A percentile compares a stretch with the other conserved stretches of the same genome.
These are phyloP conservation scores for Neomonachus schauinslandi DNA, from an alignment of 2,113 vertebrate species.

Conservation along the genomic window DNA sequence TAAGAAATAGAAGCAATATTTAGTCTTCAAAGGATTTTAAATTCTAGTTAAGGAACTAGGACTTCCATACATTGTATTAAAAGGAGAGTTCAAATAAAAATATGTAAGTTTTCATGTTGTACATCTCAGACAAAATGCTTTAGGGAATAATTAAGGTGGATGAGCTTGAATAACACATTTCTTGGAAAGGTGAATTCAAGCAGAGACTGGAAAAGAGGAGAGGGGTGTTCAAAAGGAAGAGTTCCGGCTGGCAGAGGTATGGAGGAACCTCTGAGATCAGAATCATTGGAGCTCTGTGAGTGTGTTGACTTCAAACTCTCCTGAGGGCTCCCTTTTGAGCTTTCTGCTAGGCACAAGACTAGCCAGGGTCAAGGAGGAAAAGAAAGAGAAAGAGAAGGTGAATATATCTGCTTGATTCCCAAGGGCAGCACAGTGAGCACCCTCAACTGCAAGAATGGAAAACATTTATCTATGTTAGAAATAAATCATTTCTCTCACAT, in stretches of 20 bases:
- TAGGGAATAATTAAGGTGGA: neutral
- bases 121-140: neutral
- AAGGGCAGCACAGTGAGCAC: fast-evolving
- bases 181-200: neutral
- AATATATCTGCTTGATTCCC: neutral
- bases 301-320: neutral
- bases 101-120: neutral
- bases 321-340: neutral
- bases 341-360: neutral
- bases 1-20: neutral
- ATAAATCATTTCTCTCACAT: slow-evolving; percentile 74
- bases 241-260: neutral
- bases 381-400: neutral
- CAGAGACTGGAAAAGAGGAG: neutral
- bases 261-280: neutral
- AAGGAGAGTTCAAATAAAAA: neutral
- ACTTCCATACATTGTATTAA: neutral
- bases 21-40: neutral
- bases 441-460: neutral
- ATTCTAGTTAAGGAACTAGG: neutral
- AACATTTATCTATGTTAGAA: slow-evolving; percentile 59
- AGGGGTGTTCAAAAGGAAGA: neutral
- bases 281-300: neutral
- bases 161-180: neutral
- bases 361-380: neutral